phyloP scores from a whole-genome alignment of 2,113 vertebrate genomes.

The Bubalus kerabau region DNA sequence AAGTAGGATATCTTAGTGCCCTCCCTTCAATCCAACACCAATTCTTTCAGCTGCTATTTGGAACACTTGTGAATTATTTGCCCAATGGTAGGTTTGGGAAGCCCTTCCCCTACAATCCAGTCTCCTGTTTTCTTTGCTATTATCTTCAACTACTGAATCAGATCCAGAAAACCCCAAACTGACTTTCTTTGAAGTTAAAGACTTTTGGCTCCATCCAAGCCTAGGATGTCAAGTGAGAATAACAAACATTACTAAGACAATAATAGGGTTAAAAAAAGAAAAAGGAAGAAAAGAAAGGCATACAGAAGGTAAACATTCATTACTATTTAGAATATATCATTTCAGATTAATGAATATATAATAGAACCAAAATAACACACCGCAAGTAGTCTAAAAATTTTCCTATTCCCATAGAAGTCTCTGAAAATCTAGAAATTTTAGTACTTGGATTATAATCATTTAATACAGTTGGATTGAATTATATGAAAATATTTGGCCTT shows the following conservation, averaged over 20 bases:
- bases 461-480: neutral
- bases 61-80: neutral
- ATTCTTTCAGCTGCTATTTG: neutral
- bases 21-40: neutral
- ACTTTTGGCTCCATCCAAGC: neutral
- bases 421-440: neutral
- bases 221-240: neutral
- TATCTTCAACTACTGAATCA: neutral
- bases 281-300: neutral
- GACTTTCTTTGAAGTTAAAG: neutral
- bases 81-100: neutral
- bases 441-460: neutral
- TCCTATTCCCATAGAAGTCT: neutral
- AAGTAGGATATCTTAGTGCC: neutral
- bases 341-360: neutral
- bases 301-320: neutral
- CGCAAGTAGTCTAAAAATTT: neutral
- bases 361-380: neutral
- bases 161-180: neutral
- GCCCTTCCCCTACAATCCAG: neutral
- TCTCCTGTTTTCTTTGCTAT: neutral
- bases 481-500: neutral
- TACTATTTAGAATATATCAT: neutral
- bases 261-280: too few relatives aligned
- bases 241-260: neutral